A percentile compares a stretch with the other conserved stretches of the same genome.
Evolutionary conservation across 1,140 invertebrate species (phyloP).

Genomic region (Liolophura sinensis): DNA sequence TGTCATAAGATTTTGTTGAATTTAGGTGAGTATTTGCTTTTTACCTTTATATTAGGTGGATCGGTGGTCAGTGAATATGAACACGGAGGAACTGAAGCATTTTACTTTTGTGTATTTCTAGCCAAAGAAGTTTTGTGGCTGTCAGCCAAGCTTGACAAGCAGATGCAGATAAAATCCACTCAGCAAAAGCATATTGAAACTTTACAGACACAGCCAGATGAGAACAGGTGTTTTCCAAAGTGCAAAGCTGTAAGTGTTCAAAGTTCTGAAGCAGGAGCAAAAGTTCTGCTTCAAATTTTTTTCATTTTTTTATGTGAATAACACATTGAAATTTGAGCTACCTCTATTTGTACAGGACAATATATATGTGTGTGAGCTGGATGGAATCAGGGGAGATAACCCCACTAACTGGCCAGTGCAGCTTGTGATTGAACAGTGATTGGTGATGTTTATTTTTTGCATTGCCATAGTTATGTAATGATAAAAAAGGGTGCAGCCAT

Average conservation of each 20-base stretch:
- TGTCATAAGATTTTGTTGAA: too few species aligned
- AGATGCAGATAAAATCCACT: constrained; percentile 4
- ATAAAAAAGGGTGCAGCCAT: not conserved
- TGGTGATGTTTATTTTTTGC: not conserved
- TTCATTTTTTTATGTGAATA: too few species aligned
- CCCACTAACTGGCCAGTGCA: not conserved
- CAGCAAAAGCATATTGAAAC: constrained; percentile 6
- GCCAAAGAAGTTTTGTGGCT: constrained; percentile 10
- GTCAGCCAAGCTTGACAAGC: constrained; percentile 7
- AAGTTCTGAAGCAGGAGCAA: too few species aligned
- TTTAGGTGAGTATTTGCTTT: too few species aligned
- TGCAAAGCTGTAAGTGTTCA: not conserved
- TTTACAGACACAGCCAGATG: not conserved
- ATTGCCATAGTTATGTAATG: not conserved
- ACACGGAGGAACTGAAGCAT: too few species aligned
- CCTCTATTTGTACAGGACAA: not conserved
- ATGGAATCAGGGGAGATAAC: constrained; percentile 6
- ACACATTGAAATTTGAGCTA: constrained; percentile 1
- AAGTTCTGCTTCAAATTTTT: too few species aligned
- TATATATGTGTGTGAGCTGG: not conserved
- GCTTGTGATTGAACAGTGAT: not conserved
- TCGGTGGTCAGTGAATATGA: too few species aligned
- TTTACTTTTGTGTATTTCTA: not conserved
- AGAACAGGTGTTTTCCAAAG: not conserved
- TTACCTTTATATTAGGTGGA: too few species aligned